Conservation (phyloP, 2,888 invertebrate species). For the Strigamia maritima region DNA sequence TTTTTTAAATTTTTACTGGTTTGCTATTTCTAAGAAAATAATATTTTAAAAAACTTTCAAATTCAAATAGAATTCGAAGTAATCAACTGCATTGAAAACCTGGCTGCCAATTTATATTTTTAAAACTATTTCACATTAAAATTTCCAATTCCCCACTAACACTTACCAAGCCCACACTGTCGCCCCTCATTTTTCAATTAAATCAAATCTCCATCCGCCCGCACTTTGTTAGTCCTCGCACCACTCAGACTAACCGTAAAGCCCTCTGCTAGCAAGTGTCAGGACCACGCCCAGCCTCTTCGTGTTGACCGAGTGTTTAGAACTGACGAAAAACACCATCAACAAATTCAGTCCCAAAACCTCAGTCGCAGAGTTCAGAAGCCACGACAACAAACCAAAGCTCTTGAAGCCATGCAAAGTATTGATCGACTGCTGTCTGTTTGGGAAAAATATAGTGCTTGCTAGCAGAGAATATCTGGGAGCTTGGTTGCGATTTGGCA, state of each 20-base stretch:
- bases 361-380: conserved; percentile 17
- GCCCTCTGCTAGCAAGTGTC: neutral
- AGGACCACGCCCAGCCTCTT: neutral
- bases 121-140: neutral
- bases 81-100: neutral
- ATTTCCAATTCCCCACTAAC: neutral
- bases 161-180: neutral
- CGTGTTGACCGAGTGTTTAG: conserved; percentile 13
- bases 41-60: neutral
- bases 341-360: conserved; percentile 16
- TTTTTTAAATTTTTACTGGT: too few relatives aligned
- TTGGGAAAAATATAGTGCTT: conserved; percentile 3
- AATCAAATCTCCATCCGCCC: neutral
- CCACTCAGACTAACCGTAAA: neutral
- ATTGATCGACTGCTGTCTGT: conserved; percentile 21
- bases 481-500: conserved; percentile 1
- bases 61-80: neutral
- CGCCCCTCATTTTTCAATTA: neutral
- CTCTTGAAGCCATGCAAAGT: conserved; percentile 14
- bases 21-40: neutral
- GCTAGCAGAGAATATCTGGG: neutral
- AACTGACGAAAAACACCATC: neutral
- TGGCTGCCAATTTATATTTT: neutral
- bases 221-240: neutral
- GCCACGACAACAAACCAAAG: conserved; percentile 29